phyloP scores from a whole-genome alignment of 2,113 vertebrate genomes.

The Cranoglanis bouderius region DNA sequence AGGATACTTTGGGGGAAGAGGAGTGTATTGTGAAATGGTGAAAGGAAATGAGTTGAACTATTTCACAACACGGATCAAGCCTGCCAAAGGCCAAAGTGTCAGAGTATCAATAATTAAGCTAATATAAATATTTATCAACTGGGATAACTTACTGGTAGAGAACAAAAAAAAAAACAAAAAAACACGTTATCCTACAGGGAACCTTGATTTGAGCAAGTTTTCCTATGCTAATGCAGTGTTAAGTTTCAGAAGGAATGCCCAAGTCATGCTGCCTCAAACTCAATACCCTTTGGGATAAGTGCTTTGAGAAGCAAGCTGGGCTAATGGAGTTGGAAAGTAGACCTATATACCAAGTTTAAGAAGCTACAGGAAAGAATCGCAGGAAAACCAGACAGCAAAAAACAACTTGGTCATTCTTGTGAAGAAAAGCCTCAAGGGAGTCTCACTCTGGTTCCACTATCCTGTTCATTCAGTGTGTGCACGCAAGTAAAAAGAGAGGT shows the following conservation, averaged over 20 bases:
- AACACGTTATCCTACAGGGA: neutral
- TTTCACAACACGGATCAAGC: slow-evolving; percentile 5
- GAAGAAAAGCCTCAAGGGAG: neutral
- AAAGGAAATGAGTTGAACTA: neutral
- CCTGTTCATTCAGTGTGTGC: neutral
- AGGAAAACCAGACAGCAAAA: neutral
- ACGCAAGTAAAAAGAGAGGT: neutral
- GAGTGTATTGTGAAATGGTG: neutral
- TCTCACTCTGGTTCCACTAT: neutral
- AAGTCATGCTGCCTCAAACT: slow-evolving; percentile 5
- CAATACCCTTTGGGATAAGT: neutral
- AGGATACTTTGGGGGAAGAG: slow-evolving; percentile 46
- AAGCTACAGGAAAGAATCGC: neutral
- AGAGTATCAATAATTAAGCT: slow-evolving; percentile 2
- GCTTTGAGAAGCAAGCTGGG: neutral
- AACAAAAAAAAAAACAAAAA: neutral
- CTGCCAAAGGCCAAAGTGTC: slow-evolving; percentile 23
- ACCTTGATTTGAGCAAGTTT: neutral
- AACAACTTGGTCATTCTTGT: neutral
- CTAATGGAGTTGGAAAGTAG: neutral
- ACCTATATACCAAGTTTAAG: neutral
- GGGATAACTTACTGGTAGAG: neutral
- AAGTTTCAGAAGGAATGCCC: slow-evolving; percentile 16
- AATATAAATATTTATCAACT: slow-evolving; percentile 26
- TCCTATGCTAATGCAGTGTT: slow-evolving; percentile 5